These are phyloP conservation scores for Noctilio leporinus DNA, from an alignment of 2,113 vertebrate species.

Conservation along the genomic window DNA sequence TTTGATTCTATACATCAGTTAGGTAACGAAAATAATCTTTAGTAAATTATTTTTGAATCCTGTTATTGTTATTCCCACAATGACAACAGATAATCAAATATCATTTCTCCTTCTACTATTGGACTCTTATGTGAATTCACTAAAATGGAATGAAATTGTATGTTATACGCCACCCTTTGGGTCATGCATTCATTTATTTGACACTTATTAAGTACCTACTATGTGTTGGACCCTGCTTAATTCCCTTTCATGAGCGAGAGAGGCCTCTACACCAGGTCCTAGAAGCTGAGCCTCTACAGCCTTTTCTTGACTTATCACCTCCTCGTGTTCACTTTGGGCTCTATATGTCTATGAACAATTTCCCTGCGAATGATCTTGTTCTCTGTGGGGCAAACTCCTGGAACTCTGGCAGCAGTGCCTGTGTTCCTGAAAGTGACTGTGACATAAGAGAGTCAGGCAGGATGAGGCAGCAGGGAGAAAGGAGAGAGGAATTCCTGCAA, in stretches of 20 bases:
- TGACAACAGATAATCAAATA: neutral
- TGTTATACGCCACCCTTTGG: neutral
- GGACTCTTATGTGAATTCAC: neutral
- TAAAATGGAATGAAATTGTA: neutral
- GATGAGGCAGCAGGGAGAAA: neutral
- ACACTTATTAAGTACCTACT: neutral
- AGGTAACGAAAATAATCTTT: neutral
- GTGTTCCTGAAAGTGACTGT: constrained; percentile 1
- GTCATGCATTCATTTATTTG: neutral
- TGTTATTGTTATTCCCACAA: neutral
- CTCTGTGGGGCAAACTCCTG: neutral
- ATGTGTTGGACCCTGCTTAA: neutral
- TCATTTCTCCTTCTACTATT: neutral
- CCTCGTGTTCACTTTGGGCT: neutral
- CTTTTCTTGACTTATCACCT: neutral
- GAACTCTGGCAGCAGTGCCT: neutral
- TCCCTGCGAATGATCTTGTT: neutral
- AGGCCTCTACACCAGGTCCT: neutral
- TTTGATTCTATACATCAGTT: neutral
- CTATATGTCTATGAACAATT: neutral
- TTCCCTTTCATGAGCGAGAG: neutral
- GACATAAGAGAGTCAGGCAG: neutral
- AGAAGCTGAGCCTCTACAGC: neutral
- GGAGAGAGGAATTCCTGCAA: neutral
- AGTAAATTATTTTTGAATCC: neutral